Conservation (phyloP, 2,113 vertebrate genomes). For the Morone saxatilis region DNA sequence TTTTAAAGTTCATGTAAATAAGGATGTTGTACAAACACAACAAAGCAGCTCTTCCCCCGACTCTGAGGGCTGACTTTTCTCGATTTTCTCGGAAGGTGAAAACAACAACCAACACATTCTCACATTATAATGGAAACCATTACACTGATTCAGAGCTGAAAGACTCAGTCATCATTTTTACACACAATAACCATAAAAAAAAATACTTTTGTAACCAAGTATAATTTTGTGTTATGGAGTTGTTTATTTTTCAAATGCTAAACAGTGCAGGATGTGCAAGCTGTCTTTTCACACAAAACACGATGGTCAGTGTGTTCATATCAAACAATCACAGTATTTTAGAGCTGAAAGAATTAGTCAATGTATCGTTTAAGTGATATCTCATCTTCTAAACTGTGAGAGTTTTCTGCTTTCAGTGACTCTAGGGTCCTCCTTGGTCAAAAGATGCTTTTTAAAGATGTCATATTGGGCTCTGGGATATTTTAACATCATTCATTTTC, state of each 20-base stretch:
- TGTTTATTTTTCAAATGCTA: neutral
- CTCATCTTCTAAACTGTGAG: neutral
- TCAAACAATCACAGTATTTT: neutral
- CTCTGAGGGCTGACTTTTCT: neutral
- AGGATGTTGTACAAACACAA: slow-evolving; percentile 5
- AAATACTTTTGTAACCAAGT: neutral
- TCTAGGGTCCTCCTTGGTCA: neutral
- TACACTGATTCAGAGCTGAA: neutral
- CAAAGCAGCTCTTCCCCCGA: neutral
- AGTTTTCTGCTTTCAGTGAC: neutral
- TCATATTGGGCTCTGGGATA: neutral
- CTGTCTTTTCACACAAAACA: neutral
- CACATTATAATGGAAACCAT: neutral
- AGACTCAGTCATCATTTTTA: neutral
- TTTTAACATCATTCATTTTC: neutral
- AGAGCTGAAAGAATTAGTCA: neutral
- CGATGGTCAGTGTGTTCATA: neutral
- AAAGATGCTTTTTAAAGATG: neutral
- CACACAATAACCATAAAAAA: neutral
- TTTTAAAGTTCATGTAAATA: slow-evolving; percentile 13
- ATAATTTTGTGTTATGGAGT: neutral
- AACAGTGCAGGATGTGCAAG: neutral
- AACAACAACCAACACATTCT: slow-evolving; percentile 12
- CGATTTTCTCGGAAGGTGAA: neutral
- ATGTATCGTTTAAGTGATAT: neutral